Evolutionary conservation across 2,797 vertebrate species (phyloP), one percentile per base, ranked within the genome.

Genomic region (Diglossa cyanea): DNA sequence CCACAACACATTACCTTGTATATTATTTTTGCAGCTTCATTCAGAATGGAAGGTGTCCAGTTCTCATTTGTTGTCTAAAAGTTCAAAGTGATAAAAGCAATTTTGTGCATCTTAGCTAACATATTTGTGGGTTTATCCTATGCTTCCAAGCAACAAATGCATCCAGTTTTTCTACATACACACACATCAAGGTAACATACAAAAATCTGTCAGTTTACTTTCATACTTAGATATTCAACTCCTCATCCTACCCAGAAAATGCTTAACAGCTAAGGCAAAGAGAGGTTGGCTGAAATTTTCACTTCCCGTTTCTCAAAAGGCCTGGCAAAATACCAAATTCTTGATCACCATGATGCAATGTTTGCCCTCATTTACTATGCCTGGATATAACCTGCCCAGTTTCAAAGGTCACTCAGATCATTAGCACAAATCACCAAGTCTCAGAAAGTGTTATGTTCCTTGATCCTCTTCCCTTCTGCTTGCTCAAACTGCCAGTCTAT

Each of bases 21-120:
- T 98, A 99, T 99, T 95, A 99, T 98, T 98, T 99, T 99, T 47
- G 98, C 98, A 70, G 99, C 97, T 97, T 99, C 99, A 60, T 99
- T 99, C 94, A 99, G 96, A 97, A 99, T 98, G 50, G 98, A 99
- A 9, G 98, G 97, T 93, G 97, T 99, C 99, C 99, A 99, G 83
- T 98, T 98, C 84, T 99, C 99, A 93, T 99, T 99, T 28, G 99
- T 97, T 20, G 99, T 99, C 99, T 99, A 76, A 81, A 94, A 96
- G 54, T 76, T 88, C 47, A 93, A 94, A 92, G 50, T 4, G 30
- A 55, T 39, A 37, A 17, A 93, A 76, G 18, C 68, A 47, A 86
- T 66, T 82, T 40, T 62, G 23, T 61, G 33, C 24, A 80, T 66
- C 44, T 72, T 71, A 47, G 9, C 67, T 82, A 89, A 74, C 3